Conservation (phyloP, 2,888 invertebrate genomes). For the Phymatocera aterrima region DNA sequence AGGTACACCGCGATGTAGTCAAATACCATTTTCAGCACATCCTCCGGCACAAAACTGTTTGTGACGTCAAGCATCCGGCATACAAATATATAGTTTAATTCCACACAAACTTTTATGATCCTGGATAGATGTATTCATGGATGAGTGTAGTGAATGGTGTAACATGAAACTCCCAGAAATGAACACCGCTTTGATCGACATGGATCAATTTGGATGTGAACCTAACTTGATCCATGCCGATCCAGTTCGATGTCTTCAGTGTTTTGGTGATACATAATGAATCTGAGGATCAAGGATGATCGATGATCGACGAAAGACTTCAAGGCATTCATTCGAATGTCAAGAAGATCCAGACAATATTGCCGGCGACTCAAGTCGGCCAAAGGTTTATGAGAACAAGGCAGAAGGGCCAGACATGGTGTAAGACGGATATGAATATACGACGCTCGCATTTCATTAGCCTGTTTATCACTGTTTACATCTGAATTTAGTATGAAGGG, state of each 20-base stretch:
- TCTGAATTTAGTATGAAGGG: slow-evolving; percentile 29
- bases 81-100: neutral
- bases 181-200: too few species aligned
- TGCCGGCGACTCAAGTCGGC: neutral
- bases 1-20: neutral
- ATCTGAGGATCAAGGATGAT: neutral
- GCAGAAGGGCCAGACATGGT: slow-evolving; percentile 27
- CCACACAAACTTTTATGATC: neutral
- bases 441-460: slow-evolving; percentile 34
- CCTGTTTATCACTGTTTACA: neutral
- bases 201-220: too few species aligned
- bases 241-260: neutral
- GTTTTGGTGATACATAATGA: neutral
- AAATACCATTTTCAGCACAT: slow-evolving; percentile 5
- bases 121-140: too few species aligned
- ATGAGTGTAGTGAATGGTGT: too few species aligned
- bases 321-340: slow-evolving; percentile 14
- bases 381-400: neutral
- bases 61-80: slow-evolving; percentile 2
- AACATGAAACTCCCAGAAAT: too few species aligned
- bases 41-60: neutral
- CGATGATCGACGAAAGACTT: neutral
- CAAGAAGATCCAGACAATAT: neutral
- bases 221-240: too few species aligned
- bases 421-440: neutral